Percentiles rank a stretch among this genome's conserved stretches.
phyloP scores from a whole-genome alignment of 2,113 vertebrate species.

The Thalassarche chlororhynchos region DNA sequence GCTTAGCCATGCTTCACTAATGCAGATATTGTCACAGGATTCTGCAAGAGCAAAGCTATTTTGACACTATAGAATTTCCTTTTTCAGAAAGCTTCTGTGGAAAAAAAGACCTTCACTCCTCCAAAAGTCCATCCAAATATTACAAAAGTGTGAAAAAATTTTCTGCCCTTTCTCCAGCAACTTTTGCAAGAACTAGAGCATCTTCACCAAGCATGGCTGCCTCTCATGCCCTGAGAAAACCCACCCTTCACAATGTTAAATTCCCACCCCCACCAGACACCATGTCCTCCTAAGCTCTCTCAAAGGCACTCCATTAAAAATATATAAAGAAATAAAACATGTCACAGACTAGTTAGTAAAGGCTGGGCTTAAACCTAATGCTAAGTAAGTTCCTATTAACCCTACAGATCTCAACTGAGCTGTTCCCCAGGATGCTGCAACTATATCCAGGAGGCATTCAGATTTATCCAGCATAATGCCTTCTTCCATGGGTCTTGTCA shows the following conservation, averaged over 20 bases:
- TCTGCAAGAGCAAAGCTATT: not conserved
- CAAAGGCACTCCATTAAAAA: not conserved
- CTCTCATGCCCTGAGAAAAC: not conserved
- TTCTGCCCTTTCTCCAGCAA: not conserved
- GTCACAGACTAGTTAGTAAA: not conserved
- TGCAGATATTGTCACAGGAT: not conserved
- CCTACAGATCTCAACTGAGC: not conserved
- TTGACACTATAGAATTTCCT: not conserved
- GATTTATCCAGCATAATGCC: not conserved
- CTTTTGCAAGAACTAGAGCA: not conserved
- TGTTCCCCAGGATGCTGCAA: not conserved
- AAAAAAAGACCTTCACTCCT: not conserved
- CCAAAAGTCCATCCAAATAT: not conserved
- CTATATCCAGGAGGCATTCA: not conserved
- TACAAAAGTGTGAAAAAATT: not conserved
- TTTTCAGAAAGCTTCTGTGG: not conserved
- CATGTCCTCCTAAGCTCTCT: not conserved
- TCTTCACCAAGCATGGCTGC: not conserved
- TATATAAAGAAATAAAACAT: not conserved
- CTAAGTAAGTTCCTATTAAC: not conserved
- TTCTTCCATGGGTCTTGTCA: not conserved
- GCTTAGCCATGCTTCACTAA: not conserved
- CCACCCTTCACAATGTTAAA: not conserved
- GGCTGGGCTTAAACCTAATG: not conserved
- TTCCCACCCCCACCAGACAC: not conserved